phyloP scores from a whole-genome alignment of 2,888 invertebrate species.

The Athrips mouffetella region DNA sequence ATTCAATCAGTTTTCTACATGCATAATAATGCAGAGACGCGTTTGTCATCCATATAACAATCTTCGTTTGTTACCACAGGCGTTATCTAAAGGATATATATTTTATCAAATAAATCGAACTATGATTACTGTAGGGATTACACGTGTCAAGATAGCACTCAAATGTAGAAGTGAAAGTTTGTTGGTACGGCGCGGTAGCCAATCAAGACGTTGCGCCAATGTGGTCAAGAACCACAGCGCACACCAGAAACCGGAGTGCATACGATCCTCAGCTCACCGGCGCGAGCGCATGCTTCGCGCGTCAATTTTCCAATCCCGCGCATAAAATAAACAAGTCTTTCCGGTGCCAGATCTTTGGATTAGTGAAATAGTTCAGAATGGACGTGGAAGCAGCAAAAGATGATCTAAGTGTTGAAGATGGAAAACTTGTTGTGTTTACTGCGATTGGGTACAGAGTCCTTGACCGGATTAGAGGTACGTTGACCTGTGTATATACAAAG shows the following conservation, averaged over 20 bases:
- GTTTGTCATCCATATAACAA: no score
- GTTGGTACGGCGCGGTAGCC: constrained; percentile 2
- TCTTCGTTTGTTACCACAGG: neutral
- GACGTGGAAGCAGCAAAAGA: constrained; percentile 55
- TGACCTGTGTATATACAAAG: no score
- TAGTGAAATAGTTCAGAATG: constrained; percentile 35
- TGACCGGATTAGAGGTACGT: constrained; percentile 26
- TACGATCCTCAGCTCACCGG: constrained; percentile 2
- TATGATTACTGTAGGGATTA: constrained; percentile 2
- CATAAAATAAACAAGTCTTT: constrained; percentile 35
- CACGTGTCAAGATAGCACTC: neutral
- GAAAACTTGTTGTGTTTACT: constrained; percentile 50
- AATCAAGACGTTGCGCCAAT: constrained; percentile 2
- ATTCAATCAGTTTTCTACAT: no score
- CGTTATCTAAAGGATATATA: neutral
- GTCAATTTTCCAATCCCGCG: constrained; percentile 51
- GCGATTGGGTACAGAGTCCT: constrained; percentile 31
- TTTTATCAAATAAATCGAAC: neutral
- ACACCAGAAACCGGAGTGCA: neutral
- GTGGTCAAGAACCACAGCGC: neutral
- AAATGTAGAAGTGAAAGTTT: constrained; percentile 12
- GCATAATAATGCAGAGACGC: no score
- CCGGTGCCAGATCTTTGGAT: constrained; percentile 25
- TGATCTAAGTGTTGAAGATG: constrained; percentile 54
- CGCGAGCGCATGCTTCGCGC: constrained; percentile 23